Conservation (phyloP, 2,888 invertebrate species). For the Scrobipalpa costella region DNA sequence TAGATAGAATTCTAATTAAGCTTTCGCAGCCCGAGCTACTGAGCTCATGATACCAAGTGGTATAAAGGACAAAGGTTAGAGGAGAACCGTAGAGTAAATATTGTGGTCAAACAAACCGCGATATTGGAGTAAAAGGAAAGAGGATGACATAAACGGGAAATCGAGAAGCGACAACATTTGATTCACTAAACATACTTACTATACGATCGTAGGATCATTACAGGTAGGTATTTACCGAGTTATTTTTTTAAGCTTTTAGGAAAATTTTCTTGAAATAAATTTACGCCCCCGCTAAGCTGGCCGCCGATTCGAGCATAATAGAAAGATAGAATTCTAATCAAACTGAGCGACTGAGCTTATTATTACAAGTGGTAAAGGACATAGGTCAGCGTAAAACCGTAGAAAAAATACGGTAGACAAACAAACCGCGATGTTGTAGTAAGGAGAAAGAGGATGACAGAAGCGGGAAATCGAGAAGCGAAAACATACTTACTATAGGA, state of each 20-base stretch:
- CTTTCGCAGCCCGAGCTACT: not conserved
- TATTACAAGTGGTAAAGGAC: too few species aligned
- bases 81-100: not conserved
- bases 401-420: not conserved
- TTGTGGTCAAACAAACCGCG: not conserved
- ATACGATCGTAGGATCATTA: too few species aligned
- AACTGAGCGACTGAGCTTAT: too few species aligned
- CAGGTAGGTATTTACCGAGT: too few species aligned
- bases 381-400: too few species aligned
- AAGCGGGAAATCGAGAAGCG: not conserved
- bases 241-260: too few species aligned
- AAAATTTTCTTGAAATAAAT: too few species aligned
- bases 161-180: not conserved
- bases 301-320: too few species aligned
- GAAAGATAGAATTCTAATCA: too few species aligned
- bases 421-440: not conserved
- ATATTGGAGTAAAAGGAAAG: not conserved
- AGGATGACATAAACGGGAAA: not conserved
- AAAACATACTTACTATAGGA: too few species aligned
- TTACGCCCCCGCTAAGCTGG: too few species aligned
- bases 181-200: too few species aligned
- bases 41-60: slow-evolving; percentile 15
- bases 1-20: slow-evolving; percentile 17
- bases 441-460: not conserved
- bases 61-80: slow-evolving; percentile 8